These are phyloP conservation scores for Drosophila asahinai DNA, from an alignment of 1,140 invertebrate species.

Conservation along the genomic window DNA sequence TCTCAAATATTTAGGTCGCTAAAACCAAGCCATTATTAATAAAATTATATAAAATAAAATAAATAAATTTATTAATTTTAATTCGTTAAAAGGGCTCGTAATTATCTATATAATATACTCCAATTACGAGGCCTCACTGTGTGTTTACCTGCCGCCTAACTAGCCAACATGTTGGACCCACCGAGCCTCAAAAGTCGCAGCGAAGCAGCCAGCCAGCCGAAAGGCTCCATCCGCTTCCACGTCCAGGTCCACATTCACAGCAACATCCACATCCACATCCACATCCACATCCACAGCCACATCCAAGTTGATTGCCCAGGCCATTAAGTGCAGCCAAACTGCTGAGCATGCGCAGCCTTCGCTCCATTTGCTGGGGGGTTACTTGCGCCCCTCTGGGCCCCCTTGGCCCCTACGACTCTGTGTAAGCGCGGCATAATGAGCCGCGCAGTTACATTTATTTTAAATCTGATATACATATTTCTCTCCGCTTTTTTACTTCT, in stretches of 20 bases:
- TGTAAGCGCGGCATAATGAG: constrained; percentile 82
- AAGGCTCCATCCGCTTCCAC: constrained; percentile 38
- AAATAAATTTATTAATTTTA: background rate
- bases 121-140: constrained; percentile 20
- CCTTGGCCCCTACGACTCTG: constrained; percentile 25
- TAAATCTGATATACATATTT: constrained; percentile 84
- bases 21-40: background rate
- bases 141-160: constrained; percentile 59
- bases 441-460: constrained; percentile 84
- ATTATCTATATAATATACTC: background rate
- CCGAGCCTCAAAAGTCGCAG: constrained; percentile 42
- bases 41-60: background rate
- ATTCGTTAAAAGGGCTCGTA: background rate
- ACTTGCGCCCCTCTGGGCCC: background rate
- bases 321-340: constrained; percentile 79
- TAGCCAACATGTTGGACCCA: constrained; percentile 67
- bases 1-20: background rate
- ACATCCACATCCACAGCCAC: constrained; percentile 21
- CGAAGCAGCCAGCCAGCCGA: constrained; percentile 22
- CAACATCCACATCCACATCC: constrained; percentile 2
- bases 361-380: constrained; percentile 51
- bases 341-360: constrained; percentile 74
- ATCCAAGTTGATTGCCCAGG: constrained; percentile 74
- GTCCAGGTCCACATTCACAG: background rate
- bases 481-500: constrained; percentile 51